phyloP scores from a whole-genome alignment of 2,797 vertebrate species.

The Coregonus sp. region DNA sequence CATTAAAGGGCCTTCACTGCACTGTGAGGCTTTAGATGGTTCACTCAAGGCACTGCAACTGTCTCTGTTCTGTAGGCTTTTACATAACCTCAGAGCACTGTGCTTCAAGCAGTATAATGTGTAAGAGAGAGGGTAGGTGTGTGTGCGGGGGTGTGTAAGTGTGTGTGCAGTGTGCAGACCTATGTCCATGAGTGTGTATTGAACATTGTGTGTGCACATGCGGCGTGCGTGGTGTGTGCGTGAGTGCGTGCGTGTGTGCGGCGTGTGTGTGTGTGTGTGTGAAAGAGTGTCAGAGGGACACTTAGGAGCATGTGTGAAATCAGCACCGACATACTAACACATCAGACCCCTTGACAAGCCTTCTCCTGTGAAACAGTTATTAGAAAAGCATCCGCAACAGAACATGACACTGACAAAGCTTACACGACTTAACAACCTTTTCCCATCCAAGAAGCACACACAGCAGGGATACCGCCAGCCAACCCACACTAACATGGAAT shows the following conservation, averaged over 20 bases:
- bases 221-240: too few species aligned
- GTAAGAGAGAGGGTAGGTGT: background rate
- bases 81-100: background rate
- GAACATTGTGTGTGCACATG: conserved; percentile 20
- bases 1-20: conserved; percentile 67
- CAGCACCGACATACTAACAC: conserved; percentile 61
- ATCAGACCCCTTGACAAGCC: conserved; percentile 56
- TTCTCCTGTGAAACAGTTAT: conserved; percentile 69
- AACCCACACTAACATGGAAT: too few species aligned
- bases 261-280: background rate
- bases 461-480: too few species aligned
- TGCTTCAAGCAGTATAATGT: background rate
- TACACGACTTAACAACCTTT: background rate
- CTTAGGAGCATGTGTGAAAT: conserved; percentile 57
- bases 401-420: background rate
- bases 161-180: conserved; percentile 22
- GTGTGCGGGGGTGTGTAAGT: too few species aligned
- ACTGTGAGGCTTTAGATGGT: conserved; percentile 35
- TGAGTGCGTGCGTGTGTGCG: too few species aligned
- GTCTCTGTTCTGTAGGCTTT: background rate
- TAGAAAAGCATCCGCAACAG: conserved; percentile 17
- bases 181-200: conserved; percentile 14
- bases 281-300: conserved; percentile 16
- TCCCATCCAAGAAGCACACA: too few species aligned
- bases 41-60: conserved; percentile 25